phyloP scores from a whole-genome alignment of 2,888 invertebrate genomes.

The Lasioglossum zephyrum region DNA sequence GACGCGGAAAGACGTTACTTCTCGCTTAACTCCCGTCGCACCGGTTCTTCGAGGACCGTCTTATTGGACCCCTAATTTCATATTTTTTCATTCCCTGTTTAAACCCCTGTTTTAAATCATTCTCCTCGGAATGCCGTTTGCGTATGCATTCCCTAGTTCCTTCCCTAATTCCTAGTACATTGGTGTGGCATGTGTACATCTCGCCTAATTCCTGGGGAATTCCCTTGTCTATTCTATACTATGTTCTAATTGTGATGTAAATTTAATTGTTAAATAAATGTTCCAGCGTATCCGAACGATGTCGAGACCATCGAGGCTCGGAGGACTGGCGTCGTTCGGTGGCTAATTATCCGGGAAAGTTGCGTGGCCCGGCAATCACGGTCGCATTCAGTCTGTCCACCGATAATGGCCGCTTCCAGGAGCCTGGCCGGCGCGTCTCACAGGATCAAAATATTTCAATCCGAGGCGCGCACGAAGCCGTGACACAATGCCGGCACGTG shows the following conservation, averaged over 20 bases:
- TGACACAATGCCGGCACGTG: conserved; percentile 77
- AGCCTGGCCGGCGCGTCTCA: conserved; percentile 42
- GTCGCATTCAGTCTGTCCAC: conserved; percentile 50
- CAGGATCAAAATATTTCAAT: conserved; percentile 77
- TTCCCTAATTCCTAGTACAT: neutral
- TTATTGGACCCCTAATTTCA: conserved; percentile 26
- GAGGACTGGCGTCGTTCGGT: neutral
- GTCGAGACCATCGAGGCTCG: too few species aligned
- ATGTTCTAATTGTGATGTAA: too few species aligned
- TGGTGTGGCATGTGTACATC: neutral
- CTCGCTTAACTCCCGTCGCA: conserved; percentile 59
- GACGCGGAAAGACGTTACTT: conserved; percentile 77
- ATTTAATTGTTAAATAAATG: neutral
- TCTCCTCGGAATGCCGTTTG: neutral
- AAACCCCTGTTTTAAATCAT: neutral
- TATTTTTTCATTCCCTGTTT: neutral
- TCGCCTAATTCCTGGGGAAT: neutral
- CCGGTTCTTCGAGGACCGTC: conserved; percentile 24
- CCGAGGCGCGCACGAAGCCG: conserved; percentile 60
- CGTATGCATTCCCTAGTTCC: neutral
- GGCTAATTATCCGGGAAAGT: conserved; percentile 11
- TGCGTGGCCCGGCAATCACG: conserved; percentile 53
- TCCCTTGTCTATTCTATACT: neutral
- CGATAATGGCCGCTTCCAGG: conserved; percentile 52
- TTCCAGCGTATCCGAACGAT: neutral